These are phyloP conservation scores for Polietes domitor DNA, from an alignment of 2,888 invertebrate species.

Conservation along the genomic window DNA sequence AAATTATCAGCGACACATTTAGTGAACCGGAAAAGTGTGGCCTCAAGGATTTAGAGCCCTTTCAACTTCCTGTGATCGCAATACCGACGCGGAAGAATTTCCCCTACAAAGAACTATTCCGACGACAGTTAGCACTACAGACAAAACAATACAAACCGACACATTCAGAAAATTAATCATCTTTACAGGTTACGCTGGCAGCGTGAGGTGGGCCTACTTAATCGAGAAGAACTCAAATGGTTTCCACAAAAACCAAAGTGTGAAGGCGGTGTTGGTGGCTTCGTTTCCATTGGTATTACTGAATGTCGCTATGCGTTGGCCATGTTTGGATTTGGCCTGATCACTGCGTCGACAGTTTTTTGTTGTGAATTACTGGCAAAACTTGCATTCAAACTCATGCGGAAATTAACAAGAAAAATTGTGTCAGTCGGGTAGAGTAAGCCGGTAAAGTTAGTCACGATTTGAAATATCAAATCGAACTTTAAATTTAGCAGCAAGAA, in stretches of 20 bases:
- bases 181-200: slow-evolving; percentile 83
- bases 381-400: slow-evolving; percentile 15
- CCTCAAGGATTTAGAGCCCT: slow-evolving; percentile 83
- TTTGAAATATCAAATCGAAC: no score
- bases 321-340: slow-evolving; percentile 77
- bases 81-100: slow-evolving; percentile 83
- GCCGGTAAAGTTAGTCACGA: no score
- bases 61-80: slow-evolving; percentile 83
- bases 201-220: slow-evolving; percentile 83
- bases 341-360: slow-evolving; percentile 71
- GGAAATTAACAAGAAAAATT: slow-evolving; percentile 20
- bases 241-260: slow-evolving; percentile 83
- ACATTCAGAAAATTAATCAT: not conserved
- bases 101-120: slow-evolving; percentile 83
- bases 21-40: slow-evolving; percentile 85
- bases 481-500: no score
- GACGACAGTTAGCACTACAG: slow-evolving; percentile 74
- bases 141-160: not conserved
- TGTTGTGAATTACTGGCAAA: slow-evolving; percentile 70
- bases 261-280: slow-evolving; percentile 81
- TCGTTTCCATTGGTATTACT: slow-evolving; percentile 82
- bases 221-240: slow-evolving; percentile 82
- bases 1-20: slow-evolving; percentile 84
- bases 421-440: no score
- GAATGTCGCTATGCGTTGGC: slow-evolving; percentile 82